Evolutionary conservation across 2,113 vertebrate species (phyloP), one percentile per base, ranked within the genome.

Genomic region (Dicaeum eximium): DNA sequence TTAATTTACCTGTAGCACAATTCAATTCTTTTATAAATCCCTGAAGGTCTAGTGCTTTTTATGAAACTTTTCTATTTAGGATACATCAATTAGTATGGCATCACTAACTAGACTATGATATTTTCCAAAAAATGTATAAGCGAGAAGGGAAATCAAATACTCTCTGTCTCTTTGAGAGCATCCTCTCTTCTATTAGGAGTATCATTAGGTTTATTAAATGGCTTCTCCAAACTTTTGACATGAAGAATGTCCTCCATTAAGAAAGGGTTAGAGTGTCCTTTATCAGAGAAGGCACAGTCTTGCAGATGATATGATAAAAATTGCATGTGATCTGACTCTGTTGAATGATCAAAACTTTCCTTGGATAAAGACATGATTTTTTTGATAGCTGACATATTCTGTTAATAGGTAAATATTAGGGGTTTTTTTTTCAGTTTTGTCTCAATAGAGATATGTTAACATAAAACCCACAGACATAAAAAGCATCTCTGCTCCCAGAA

Each of bases 211-310:
- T 95, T 93, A 88, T 94, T 94, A 93, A 95, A 95, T 69, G 44
- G 25, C 31, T 94, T 92, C 42, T 90, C 66, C 71, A 95, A 95
- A 92, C 84, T 92, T 95, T 30, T 90, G 94, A 97, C 51, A 2
- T 95, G 90, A 96, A 95, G 85, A 80, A 95, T 94, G 38, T 90
- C 54, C 64, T 95, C 70, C 74, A 88, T 96, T 88, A 95, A 77
- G 66, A 77, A 81, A 85, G 58, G 27, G 50, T 73, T 82, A 50
- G 45, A 86, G 2, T 88, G 51, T 73, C 54, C 56, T 96, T 86
- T 86, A 69, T 83, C 38, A 73, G 35, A 81, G 47, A 60, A 89
- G 74, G 45, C 11, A 48, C 2, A 56, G n/a, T 57, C 80, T 89
- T 79, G 23, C 8, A 77, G 81, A 95, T 66, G 71, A 56, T 67